Conservation (phyloP, 2,113 vertebrate genomes). For the Entelurus aequoreus region DNA sequence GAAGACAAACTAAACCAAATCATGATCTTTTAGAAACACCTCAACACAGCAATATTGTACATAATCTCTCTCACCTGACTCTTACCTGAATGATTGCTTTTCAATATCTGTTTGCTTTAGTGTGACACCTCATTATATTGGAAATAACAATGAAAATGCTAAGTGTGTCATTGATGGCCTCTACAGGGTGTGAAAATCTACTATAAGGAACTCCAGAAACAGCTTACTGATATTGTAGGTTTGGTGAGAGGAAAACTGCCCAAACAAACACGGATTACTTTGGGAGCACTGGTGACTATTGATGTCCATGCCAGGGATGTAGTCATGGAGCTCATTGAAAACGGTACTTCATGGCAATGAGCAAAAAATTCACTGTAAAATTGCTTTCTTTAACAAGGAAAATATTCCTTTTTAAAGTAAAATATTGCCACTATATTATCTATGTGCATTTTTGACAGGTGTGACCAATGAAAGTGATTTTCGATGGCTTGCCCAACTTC, state of each 20-base stretch:
- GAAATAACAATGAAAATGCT: neutral
- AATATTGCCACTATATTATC: too few relatives aligned
- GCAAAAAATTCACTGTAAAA: neutral
- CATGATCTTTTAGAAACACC: too few relatives aligned
- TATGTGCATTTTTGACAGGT: conserved; percentile 62
- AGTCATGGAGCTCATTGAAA: conserved; percentile 85
- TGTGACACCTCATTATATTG: neutral
- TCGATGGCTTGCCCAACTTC: conserved; percentile 90
- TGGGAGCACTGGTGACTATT: conserved; percentile 92
- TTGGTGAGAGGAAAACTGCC: conserved; percentile 90
- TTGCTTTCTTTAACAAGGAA: too few relatives aligned
- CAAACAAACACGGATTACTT: conserved; percentile 87
- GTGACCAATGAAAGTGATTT: conserved; percentile 86
- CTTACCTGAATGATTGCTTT: neutral
- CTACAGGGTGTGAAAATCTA: conserved; percentile 72
- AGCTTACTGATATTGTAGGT: conserved; percentile 88
- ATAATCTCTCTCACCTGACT: neutral
- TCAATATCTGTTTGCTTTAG: neutral
- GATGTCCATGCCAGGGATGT: conserved; percentile 96
- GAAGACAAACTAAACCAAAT: too few relatives aligned
- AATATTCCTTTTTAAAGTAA: neutral
- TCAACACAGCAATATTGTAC: neutral
- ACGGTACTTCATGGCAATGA: conserved; percentile 66
- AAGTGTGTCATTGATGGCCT: neutral
- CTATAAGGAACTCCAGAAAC: conserved; percentile 78